These are phyloP conservation scores for Sympetrum striolatum DNA, from an alignment of 2,888 invertebrate genomes.

Conservation along the genomic window DNA sequence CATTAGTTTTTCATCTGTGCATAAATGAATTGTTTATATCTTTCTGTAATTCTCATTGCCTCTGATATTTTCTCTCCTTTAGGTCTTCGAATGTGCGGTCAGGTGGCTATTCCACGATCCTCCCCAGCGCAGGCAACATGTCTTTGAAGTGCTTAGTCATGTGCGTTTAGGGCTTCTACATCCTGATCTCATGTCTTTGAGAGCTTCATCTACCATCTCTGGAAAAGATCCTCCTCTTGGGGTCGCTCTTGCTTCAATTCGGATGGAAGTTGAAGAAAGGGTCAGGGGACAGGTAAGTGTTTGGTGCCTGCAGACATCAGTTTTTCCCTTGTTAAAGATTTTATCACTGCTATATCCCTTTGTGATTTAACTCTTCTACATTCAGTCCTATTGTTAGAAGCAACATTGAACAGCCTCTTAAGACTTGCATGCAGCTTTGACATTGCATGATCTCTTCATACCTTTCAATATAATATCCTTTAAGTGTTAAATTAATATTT, in stretches of 20 bases:
- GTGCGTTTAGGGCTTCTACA: slow-evolving; percentile 83
- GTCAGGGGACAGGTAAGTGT: neutral
- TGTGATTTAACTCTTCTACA: no score
- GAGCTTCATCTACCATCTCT: neutral
- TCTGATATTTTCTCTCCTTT: slow-evolving; percentile 46
- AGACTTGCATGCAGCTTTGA: no score
- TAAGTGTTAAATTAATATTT: no score
- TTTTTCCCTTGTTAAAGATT: neutral
- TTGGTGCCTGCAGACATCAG: neutral
- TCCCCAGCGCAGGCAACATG: slow-evolving; percentile 76
- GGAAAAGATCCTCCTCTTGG: slow-evolving; percentile 2
- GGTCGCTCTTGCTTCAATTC: neutral
- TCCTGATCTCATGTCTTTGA: slow-evolving; percentile 16
- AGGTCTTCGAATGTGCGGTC: slow-evolving; percentile 85
- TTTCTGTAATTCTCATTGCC: neutral
- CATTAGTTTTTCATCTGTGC: neutral
- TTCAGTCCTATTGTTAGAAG: no score
- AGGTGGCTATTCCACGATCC: slow-evolving; percentile 88
- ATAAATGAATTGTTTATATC: no score
- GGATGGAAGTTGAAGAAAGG: slow-evolving; percentile 32
- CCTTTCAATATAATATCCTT: no score
- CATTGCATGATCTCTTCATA: no score
- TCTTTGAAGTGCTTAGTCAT: slow-evolving; percentile 84
- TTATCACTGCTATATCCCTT: no score
- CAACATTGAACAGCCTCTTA: no score